phyloP scores from a whole-genome alignment of 1,140 invertebrate species.

The Drosophila nigromelanica region DNA sequence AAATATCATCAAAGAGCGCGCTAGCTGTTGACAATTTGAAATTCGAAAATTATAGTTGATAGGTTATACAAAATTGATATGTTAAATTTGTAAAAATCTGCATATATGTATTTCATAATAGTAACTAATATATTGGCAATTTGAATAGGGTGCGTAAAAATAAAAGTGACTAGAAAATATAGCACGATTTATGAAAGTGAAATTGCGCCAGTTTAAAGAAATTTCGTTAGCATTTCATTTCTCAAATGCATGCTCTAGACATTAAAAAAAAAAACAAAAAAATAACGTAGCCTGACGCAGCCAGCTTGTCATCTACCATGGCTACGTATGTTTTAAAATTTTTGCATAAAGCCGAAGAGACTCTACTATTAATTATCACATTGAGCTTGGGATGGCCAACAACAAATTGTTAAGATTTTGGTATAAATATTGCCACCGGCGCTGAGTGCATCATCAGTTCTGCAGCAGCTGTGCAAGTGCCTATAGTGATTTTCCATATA shows the following conservation, averaged over 20 bases:
- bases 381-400: slow-evolving; percentile 52
- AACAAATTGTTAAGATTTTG: slow-evolving; percentile 16
- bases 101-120: slow-evolving; percentile 51
- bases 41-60: slow-evolving; percentile 6
- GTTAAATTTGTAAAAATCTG: slow-evolving; percentile 35
- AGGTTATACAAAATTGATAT: neutral
- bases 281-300: neutral
- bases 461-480: slow-evolving; percentile 55
- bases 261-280: slow-evolving; percentile 58
- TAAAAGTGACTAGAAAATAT: slow-evolving; percentile 54
- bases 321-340: slow-evolving; percentile 74
- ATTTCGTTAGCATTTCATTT: slow-evolving; percentile 66
- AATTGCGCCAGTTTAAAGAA: slow-evolving; percentile 76
- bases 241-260: slow-evolving; percentile 68
- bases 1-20: slow-evolving; percentile 4
- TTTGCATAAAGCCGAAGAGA: slow-evolving; percentile 48
- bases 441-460: slow-evolving; percentile 65
- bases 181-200: slow-evolving; percentile 76
- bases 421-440: slow-evolving; percentile 56
- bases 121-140: slow-evolving; percentile 37
- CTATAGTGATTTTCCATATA: slow-evolving; percentile 11
- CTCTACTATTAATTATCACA: slow-evolving; percentile 67
- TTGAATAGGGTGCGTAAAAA: slow-evolving; percentile 24
- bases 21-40: slow-evolving; percentile 36
- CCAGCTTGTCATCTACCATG: slow-evolving; percentile 32